These are phyloP conservation scores for Nannobrachium achirus DNA, from an alignment of 2,113 vertebrate genomes.

Conservation along the genomic window DNA sequence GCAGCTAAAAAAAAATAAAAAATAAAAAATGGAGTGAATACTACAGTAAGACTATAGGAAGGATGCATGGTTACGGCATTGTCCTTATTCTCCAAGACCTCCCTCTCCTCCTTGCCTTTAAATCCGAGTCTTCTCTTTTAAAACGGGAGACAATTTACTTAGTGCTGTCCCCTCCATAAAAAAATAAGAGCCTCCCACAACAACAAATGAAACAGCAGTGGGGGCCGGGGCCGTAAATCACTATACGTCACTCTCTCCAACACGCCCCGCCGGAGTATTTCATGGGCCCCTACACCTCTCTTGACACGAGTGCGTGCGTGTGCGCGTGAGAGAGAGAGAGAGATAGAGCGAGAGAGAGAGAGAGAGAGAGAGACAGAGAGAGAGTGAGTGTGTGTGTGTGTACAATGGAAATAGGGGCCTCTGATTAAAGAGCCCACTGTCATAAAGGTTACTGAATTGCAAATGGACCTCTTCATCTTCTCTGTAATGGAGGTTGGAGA, in stretches of 20 bases:
- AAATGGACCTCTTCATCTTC: slow-evolving; percentile 99
- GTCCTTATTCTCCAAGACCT: slow-evolving; percentile 26
- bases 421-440: slow-evolving; percentile 99
- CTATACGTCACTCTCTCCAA: slow-evolving; percentile 84
- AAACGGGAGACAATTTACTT: slow-evolving; percentile 88
- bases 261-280: slow-evolving; percentile 90
- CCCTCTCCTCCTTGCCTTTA: slow-evolving; percentile 26
- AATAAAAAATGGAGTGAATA: too few species aligned
- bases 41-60: not conserved
- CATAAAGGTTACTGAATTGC: slow-evolving; percentile 99
- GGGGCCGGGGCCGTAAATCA: slow-evolving; percentile 85
- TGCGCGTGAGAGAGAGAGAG: slow-evolving; percentile 73
- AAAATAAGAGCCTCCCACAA: slow-evolving; percentile 90
- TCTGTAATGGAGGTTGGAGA: slow-evolving; percentile 89
- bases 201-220: slow-evolving; percentile 90
- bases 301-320: slow-evolving; percentile 92
- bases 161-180: slow-evolving; percentile 88
- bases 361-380: slow-evolving; percentile 69
- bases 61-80: not conserved
- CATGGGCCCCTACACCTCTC: slow-evolving; percentile 89
- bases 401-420: slow-evolving; percentile 96
- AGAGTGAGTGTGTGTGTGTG: slow-evolving; percentile 28
- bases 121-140: slow-evolving; percentile 53
- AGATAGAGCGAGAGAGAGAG: slow-evolving; percentile 1
- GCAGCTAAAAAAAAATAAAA: not conserved